phyloP scores from a whole-genome alignment of 2,797 vertebrate species.

The Astyanax mexicanus region DNA sequence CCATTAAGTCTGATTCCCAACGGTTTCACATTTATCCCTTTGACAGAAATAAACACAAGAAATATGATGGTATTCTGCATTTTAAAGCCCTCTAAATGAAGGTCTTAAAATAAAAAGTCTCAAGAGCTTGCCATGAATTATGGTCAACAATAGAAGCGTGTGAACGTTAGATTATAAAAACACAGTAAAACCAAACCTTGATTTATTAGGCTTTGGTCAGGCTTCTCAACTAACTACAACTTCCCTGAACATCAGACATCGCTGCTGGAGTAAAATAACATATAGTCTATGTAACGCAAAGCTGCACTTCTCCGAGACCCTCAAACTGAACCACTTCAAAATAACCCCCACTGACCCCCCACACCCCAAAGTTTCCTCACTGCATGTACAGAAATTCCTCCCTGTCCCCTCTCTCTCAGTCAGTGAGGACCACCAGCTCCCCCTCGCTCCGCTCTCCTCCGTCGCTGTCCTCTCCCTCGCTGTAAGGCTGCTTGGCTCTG shows the following conservation, averaged over 20 bases:
- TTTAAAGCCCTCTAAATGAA: slow-evolving; percentile 9
- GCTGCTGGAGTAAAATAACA: not conserved
- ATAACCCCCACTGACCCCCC: not conserved
- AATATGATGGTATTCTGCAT: slow-evolving; percentile 11
- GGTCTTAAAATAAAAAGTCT: not conserved
- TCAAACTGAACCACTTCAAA: slow-evolving; percentile 1
- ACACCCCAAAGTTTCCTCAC: slow-evolving; percentile 16
- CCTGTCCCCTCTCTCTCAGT: slow-evolving; percentile 74
- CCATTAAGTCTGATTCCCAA: not conserved
- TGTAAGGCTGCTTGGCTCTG: slow-evolving; percentile 81
- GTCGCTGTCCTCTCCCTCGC: slow-evolving; percentile 92
- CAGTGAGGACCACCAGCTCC: slow-evolving; percentile 93
- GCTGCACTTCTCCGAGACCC: not conserved
- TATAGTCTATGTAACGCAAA: slow-evolving; percentile 9
- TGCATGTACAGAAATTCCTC: slow-evolving; percentile 14
- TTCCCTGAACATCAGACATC: not conserved
- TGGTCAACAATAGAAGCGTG: not conserved
- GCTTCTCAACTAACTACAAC: not conserved
- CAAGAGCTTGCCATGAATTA: not conserved
- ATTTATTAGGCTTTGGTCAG: not conserved
- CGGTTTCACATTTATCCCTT: not conserved
- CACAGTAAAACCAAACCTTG: not conserved
- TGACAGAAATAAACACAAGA: not conserved
- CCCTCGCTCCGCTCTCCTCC: slow-evolving; percentile 90
- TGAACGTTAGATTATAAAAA: not conserved